Evolutionary conservation across 2,888 invertebrate species (phyloP).

Genomic region (Julus scandinavius): DNA sequence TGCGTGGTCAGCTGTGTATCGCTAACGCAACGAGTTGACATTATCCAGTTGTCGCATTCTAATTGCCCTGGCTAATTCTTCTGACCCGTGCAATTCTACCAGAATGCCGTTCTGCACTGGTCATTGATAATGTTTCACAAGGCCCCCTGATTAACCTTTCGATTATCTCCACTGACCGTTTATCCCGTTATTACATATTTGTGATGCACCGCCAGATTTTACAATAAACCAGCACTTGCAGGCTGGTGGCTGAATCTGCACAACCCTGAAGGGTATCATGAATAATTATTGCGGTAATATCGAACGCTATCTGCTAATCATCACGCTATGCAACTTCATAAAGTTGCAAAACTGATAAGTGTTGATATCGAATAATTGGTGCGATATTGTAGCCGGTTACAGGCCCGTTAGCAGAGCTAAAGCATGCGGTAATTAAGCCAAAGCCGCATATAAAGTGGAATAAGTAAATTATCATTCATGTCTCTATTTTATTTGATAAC

Average conservation of each 20-base stretch:
- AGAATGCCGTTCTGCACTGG: not conserved
- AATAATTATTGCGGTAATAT: not conserved
- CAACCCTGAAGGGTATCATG: not conserved
- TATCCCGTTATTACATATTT: not conserved
- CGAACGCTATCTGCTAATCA: not conserved
- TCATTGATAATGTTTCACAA: not conserved
- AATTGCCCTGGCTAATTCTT: not conserved
- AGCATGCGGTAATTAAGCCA: too few relatives aligned
- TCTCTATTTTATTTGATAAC: too few relatives aligned
- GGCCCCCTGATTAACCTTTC: not conserved
- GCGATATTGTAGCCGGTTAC: not conserved
- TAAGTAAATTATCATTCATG: too few relatives aligned
- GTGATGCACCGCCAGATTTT: not conserved
- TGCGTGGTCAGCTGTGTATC: conserved; percentile 22
- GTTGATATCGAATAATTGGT: not conserved
- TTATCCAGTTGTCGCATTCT: conserved; percentile 33
- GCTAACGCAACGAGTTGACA: not conserved
- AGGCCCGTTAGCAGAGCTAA: too few relatives aligned
- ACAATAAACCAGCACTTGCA: not conserved
- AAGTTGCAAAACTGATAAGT: not conserved
- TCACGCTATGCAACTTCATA: not conserved
- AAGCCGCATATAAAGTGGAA: too few relatives aligned
- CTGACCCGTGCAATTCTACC: not conserved
- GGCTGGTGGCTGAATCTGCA: not conserved
- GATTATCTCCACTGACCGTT: conserved; percentile 33